Evolutionary conservation across 2,797 vertebrate species (phyloP).

Genomic region (Phataginus tricuspis): DNA sequence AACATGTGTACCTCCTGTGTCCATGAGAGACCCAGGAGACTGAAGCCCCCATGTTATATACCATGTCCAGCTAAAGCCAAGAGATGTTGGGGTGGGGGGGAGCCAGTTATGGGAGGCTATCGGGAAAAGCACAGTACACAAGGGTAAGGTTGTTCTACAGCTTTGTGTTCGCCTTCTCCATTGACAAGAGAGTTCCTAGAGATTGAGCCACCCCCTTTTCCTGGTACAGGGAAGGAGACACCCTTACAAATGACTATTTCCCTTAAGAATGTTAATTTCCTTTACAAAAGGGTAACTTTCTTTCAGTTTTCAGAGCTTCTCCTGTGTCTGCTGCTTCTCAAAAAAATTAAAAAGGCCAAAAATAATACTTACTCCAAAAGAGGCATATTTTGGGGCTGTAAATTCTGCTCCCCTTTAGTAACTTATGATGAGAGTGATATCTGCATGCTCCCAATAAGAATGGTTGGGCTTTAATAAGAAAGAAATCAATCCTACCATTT

Average conservation of each 20-base stretch:
- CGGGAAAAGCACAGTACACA: neutral
- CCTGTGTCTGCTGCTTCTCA: neutral
- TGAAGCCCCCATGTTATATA: neutral
- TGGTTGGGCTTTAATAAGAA: neutral
- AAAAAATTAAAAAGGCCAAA: neutral
- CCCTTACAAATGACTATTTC: neutral
- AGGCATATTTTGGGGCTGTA: neutral
- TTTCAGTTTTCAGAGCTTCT: neutral
- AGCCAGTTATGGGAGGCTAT: neutral
- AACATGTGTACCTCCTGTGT: neutral
- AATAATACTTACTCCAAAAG: neutral
- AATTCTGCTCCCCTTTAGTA: neutral
- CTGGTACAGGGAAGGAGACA: neutral
- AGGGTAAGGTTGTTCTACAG: neutral
- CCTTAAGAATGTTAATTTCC: neutral
- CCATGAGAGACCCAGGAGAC: neutral
- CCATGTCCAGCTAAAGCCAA: neutral
- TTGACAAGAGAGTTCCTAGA: neutral
- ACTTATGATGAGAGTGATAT: neutral
- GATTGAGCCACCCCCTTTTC: neutral
- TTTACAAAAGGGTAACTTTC: neutral
- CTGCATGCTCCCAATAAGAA: neutral
- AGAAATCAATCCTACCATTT: too few relatives aligned
- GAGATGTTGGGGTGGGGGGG: neutral
- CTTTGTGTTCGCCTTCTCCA: neutral